These are phyloP conservation scores for Coelopa pilipes DNA, from an alignment of 2,888 invertebrate genomes.

Conservation along the genomic window DNA sequence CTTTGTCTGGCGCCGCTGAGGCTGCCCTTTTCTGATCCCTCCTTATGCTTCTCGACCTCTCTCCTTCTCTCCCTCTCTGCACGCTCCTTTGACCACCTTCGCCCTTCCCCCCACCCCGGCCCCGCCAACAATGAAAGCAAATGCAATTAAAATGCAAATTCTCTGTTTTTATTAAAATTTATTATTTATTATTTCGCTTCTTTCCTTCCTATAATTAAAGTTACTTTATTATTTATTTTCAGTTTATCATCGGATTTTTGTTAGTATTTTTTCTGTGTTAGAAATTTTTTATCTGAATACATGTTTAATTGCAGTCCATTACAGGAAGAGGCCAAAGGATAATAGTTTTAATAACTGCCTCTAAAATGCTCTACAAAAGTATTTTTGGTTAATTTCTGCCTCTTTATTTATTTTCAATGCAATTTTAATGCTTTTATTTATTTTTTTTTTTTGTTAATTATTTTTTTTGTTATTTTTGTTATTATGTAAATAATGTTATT, in stretches of 20 bases:
- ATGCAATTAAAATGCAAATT: not conserved
- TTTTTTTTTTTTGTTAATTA: not conserved
- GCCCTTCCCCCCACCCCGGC: not conserved
- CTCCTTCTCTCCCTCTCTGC: not conserved
- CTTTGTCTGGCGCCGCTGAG: too few species aligned
- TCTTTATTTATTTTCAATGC: too few species aligned
- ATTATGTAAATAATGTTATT: not conserved
- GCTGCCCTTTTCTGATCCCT: not conserved
- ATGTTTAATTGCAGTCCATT: not conserved
- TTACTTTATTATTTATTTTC: not conserved
- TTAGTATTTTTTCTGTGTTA: not conserved
- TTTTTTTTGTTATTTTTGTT: not conserved
- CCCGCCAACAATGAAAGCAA: too few species aligned
- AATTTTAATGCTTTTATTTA: not conserved
- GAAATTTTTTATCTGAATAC: not conserved
- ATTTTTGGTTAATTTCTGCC: too few species aligned
- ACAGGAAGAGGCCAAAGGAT: not conserved
- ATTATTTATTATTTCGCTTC: not conserved
- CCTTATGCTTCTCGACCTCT: not conserved
- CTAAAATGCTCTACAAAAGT: slow-evolving; percentile 22
- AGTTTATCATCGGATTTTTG: not conserved
- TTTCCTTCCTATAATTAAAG: not conserved
- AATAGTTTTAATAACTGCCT: not conserved
- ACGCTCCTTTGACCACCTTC: not conserved
- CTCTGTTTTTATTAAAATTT: slow-evolving; percentile 6